A percentile compares a stretch with the other conserved stretches of the same genome.
phyloP scores from a whole-genome alignment of 1,140 invertebrate species.

The Leptopilina boulardi region DNA sequence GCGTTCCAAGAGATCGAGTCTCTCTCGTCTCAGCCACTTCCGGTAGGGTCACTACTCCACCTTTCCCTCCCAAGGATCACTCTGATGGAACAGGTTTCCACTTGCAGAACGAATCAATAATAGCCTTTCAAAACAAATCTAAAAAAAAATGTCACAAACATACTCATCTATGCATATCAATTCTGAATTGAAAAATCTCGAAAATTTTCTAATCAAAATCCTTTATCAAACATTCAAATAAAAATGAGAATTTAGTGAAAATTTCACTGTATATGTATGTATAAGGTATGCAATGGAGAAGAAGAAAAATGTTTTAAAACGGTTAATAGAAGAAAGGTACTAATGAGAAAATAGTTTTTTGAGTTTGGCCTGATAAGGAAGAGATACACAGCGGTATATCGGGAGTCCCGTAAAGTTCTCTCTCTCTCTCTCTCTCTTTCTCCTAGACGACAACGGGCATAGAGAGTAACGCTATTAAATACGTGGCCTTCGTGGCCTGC shows the following conservation, averaged over 20 bases:
- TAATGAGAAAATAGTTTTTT: constrained; percentile 38
- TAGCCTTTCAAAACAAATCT: neutral
- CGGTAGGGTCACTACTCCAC: constrained; percentile 49
- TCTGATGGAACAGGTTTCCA: constrained; percentile 30
- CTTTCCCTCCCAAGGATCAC: neutral
- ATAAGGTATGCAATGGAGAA: neutral
- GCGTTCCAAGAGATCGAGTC: constrained; percentile 61
- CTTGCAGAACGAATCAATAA: neutral
- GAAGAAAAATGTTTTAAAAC: neutral
- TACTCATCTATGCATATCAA: neutral
- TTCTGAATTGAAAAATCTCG: too few relatives aligned
- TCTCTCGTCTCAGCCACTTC: constrained; percentile 67
- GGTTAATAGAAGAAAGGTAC: neutral
- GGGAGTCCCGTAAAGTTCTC: constrained; percentile 66
- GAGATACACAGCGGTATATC: constrained; percentile 60
- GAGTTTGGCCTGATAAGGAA: constrained; percentile 36
- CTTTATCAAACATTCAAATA: too few relatives aligned
- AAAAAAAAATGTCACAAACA: neutral
- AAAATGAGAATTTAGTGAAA: too few relatives aligned
- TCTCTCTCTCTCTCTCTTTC: constrained; percentile 45
- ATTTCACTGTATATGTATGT: too few relatives aligned
- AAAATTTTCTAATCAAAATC: too few relatives aligned
- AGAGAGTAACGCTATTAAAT: constrained; percentile 52
- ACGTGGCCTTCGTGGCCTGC: constrained; percentile 60
- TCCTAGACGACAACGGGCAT: constrained; percentile 53